Base-by-base conservation (phyloP, 2,113 vertebrate species). In the Origma solitaria region DNA sequence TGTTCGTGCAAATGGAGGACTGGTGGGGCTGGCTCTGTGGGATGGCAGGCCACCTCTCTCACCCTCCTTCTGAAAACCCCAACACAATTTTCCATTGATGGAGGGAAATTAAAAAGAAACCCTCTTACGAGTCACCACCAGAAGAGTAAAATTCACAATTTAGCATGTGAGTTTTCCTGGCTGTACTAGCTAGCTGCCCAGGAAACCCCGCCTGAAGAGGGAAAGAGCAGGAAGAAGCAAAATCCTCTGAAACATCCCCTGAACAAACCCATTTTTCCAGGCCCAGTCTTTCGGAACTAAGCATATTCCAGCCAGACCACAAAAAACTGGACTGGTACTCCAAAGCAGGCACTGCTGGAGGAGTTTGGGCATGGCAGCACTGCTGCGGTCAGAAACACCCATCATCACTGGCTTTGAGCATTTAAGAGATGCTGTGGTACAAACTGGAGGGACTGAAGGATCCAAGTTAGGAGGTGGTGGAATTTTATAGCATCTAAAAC, bases 321-420 rank as follows among this genome's bases (percentile, higher is more conserved):
- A 60, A 21, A 90, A 7, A 87, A 37, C 1, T 1, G 4, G 37
- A 49, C 33, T 47, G 60, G 70, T 6, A 61, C 10, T 30, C 9
- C 2, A 0, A 14, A 57, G 27, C 22, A 66, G 66, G 66, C 0
- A 2, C 33, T 83, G 33, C 23, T 30, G 30, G 27, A 72, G 27
- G 19, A 6, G 18, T 44, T 65, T 64, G 53, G 40, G 35, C 49
- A 50, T 4, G 12, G 72, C 24, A 83, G 25, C 13, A 28, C 25
- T 82, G 49, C 49, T 58, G 33, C 2, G 2, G 61, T 56, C 38
- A 50, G 15, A 47, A 76, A 1, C 0, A 3, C 1, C 25, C 35
- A 38, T 13, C 30, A 33, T 12, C 27, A 25, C 19, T 12, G 13
- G 17, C 35, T 90, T 19, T 54, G 27, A 64, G 22, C 9, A 50